A percentile compares a stretch with the other conserved stretches of the same genome.
phyloP scores from a whole-genome alignment of 1,140 invertebrate genomes.

The Littorina saxatilis region DNA sequence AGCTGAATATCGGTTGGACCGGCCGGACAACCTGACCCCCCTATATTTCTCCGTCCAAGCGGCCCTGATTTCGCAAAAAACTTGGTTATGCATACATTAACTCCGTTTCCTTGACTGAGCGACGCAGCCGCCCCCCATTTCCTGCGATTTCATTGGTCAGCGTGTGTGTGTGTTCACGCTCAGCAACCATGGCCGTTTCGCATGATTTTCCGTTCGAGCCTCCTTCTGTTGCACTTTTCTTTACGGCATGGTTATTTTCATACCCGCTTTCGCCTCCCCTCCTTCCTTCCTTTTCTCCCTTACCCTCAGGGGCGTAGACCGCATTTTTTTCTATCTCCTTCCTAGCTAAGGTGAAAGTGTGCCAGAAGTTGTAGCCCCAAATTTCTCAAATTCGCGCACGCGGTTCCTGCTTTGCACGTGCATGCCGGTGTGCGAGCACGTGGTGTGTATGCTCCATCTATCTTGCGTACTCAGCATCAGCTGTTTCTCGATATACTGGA shows the following conservation, averaged over 20 bases:
- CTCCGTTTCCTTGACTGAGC: not conserved
- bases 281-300: not conserved
- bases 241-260: no score
- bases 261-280: not conserved
- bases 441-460: not conserved
- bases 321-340: not conserved
- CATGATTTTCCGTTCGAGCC: no score
- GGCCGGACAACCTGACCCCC: not conserved
- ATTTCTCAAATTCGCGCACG: not conserved
- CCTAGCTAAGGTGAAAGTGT: not conserved
- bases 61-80: not conserved
- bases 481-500: not conserved
- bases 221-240: no score
- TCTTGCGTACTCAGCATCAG: not conserved
- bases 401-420: not conserved
- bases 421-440: not conserved
- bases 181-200: not conserved
- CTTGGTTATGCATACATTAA: slow-evolving; percentile 11
- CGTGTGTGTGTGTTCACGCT: not conserved
- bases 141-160: not conserved
- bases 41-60: not conserved
- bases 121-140: no score
- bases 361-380: not conserved
- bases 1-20: not conserved
- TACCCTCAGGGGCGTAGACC: not conserved